phyloP scores from a whole-genome alignment of 1,140 invertebrate genomes.

The Dinothrombium tinctorium region DNA sequence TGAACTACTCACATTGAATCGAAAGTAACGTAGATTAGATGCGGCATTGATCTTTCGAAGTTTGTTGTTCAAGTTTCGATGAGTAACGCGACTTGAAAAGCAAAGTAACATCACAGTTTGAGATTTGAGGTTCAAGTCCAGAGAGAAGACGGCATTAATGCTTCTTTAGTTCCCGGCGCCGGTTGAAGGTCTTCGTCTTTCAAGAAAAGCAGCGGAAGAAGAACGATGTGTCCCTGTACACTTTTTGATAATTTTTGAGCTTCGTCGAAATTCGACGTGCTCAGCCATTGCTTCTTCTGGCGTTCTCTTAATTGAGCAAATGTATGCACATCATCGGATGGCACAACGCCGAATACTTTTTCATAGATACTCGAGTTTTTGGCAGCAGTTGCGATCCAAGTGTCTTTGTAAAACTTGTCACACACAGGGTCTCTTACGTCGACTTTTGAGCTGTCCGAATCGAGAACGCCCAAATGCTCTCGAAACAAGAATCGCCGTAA shows the following conservation, averaged over 20 bases:
- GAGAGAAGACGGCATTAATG: conserved; percentile 23
- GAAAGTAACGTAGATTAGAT: too few species aligned
- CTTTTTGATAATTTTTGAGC: conserved; percentile 41
- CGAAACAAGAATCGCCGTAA: conserved; percentile 60
- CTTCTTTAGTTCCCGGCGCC: conserved; percentile 47
- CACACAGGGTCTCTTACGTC: conserved; percentile 42
- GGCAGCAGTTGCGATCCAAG: conserved; percentile 50
- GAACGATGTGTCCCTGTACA: conserved; percentile 59
- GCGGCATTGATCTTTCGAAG: too few species aligned
- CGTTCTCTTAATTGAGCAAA: conserved; percentile 47
- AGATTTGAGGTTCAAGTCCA: conserved; percentile 29
- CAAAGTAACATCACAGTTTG: too few species aligned
- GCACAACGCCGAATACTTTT: conserved; percentile 62
- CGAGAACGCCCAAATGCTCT: conserved; percentile 51
- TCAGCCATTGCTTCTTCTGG: conserved; percentile 36
- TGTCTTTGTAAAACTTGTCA: conserved; percentile 48
- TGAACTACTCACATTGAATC: too few species aligned
- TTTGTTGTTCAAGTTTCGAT: too few species aligned
- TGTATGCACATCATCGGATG: conserved; percentile 44
- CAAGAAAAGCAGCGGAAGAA: conserved; percentile 62
- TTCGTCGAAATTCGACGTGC: conserved; percentile 33
- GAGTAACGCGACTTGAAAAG: too few species aligned
- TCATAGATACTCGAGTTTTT: conserved; percentile 66
- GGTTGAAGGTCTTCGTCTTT: conserved; percentile 56
- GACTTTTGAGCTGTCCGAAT: conserved; percentile 23